Evolutionary conservation across 35 echinoderm and acorn worm species (phyloP).

Genomic region (Lytechinus pictus): DNA sequence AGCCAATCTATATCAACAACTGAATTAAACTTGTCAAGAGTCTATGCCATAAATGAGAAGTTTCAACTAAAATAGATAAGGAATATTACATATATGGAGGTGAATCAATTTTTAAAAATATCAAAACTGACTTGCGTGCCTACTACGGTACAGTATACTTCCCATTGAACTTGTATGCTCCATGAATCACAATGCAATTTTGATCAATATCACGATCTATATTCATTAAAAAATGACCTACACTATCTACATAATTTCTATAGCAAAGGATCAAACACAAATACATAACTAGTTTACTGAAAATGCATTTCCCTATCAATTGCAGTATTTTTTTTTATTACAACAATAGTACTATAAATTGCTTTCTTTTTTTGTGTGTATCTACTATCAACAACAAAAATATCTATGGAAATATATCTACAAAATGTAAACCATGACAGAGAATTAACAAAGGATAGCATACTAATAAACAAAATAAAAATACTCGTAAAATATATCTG

Average conservation of each 20-base stretch:
- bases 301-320: not conserved
- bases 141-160: no score
- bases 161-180: not conserved
- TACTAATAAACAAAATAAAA: not conserved
- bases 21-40: no score
- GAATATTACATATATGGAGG: no score
- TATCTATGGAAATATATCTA: not conserved
- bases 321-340: not conserved
- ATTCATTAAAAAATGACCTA: not conserved
- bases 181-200: not conserved
- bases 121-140: no score
- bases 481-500: not conserved
- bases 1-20: no score
- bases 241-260: not conserved
- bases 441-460: not conserved
- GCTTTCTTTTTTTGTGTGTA: not conserved
- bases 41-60: no score
- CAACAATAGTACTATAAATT: conserved; percentile 5
- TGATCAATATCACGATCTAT: not conserved
- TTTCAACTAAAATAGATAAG: no score
- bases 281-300: not conserved
- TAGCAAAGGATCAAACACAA: not conserved
- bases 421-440: not conserved
- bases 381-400: not conserved
- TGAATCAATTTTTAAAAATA: no score